Conservation (phyloP, 2,797 vertebrate species). For the Anguilla pacifica region DNA sequence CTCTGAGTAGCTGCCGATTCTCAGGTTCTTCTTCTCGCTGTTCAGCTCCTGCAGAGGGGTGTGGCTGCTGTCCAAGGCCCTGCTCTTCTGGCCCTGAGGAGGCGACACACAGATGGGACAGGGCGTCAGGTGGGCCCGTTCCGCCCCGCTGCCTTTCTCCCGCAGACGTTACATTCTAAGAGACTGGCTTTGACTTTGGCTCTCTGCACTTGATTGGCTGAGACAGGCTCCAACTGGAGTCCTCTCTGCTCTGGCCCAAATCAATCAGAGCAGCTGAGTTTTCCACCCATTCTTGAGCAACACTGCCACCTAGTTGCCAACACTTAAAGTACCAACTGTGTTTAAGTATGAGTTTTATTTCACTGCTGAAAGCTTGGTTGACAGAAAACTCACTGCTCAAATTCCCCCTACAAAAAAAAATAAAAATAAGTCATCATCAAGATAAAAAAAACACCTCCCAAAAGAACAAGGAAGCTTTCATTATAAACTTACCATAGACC, state of each 20-base stretch:
- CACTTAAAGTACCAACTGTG: not conserved
- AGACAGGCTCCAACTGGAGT: conserved; percentile 13
- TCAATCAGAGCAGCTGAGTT: not conserved
- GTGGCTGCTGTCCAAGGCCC: conserved; percentile 35
- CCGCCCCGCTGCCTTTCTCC: not conserved
- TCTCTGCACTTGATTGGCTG: conserved; percentile 5
- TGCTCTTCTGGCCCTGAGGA: conserved; percentile 34
- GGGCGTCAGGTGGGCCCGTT: not conserved
- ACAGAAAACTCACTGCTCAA: not conserved
- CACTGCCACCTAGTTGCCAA: conserved; percentile 25
- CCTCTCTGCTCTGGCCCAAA: not conserved
- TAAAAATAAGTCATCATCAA: no score
- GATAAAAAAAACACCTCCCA: no score
- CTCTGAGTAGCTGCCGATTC: conserved; percentile 47
- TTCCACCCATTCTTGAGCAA: not conserved
- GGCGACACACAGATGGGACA: not conserved
- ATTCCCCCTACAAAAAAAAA: not conserved
- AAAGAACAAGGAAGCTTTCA: no score
- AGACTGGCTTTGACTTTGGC: not conserved
- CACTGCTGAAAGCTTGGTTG: not conserved
- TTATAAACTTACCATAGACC: no score
- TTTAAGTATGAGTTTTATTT: not conserved
- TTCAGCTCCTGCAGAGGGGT: conserved; percentile 54
- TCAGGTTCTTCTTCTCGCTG: conserved; percentile 38
- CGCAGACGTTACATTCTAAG: not conserved